These are phyloP conservation scores for Trileptium ribeirensis DNA, from an alignment of 2,888 invertebrate genomes.

Conservation along the genomic window DNA sequence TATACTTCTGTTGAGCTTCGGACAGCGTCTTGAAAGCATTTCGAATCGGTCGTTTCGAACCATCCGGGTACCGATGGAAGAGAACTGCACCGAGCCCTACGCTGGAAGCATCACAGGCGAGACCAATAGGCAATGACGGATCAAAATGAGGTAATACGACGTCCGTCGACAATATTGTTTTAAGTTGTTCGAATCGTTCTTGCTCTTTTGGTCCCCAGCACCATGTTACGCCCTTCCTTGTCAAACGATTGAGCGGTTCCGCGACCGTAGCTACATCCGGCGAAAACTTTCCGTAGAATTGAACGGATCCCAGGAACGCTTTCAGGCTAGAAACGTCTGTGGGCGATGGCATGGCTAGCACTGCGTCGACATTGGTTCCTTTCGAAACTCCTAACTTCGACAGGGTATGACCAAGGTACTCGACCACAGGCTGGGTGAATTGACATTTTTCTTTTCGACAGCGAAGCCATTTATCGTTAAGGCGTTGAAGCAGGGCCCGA, in stretches of 20 bases:
- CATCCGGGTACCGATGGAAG: conserved; percentile 32
- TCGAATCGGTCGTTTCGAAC: conserved; percentile 32
- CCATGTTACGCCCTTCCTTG: neutral
- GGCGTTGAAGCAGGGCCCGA: neutral
- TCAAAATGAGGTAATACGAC: neutral
- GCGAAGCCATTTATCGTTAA: conserved; percentile 14
- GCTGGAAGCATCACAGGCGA: conserved; percentile 14
- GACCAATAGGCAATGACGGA: neutral
- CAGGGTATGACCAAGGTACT: conserved; percentile 17
- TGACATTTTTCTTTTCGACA: conserved; percentile 25
- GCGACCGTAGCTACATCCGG: neutral
- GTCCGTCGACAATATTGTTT: neutral
- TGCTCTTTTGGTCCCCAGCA: neutral
- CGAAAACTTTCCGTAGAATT: neutral
- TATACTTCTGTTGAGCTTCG: conserved; percentile 34
- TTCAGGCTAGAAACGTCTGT: neutral
- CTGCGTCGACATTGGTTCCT: conserved; percentile 26
- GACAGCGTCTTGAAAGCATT: conserved; percentile 36
- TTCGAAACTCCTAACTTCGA: conserved; percentile 21
- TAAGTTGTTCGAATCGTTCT: neutral
- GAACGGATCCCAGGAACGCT: neutral
- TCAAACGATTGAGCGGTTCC: neutral
- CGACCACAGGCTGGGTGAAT: neutral
- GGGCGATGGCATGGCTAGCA: conserved; percentile 18
- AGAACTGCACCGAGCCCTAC: conserved; percentile 16